Conservation (phyloP, 2,113 vertebrate species). For the Castor canadensis region DNA sequence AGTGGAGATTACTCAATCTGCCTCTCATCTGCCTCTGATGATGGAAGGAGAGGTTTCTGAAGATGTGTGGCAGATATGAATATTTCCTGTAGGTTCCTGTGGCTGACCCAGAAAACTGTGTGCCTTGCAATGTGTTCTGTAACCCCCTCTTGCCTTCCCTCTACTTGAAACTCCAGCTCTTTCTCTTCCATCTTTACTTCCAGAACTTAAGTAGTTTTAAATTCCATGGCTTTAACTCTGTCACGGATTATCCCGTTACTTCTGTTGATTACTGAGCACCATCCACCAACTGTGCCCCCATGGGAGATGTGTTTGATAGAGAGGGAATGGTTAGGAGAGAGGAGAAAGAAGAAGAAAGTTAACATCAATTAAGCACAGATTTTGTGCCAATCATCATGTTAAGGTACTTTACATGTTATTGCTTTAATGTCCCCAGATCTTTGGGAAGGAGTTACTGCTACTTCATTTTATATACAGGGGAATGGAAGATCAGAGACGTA, state of each 20-base stretch:
- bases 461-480: background rate
- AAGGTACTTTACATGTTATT: background rate
- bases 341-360: background rate
- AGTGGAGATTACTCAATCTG: background rate
- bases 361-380: background rate
- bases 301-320: background rate
- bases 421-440: background rate
- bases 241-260: background rate
- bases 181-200: background rate
- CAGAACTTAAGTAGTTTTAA: background rate
- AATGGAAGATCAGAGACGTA: background rate
- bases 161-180: background rate
- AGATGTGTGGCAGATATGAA: background rate
- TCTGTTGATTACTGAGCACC: background rate
- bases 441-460: background rate
- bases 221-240: background rate
- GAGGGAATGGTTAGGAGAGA: background rate
- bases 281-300: background rate
- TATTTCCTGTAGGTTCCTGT: background rate
- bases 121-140: background rate
- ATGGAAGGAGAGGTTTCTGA: background rate
- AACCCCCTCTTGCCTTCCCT: background rate
- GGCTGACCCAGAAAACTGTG: background rate
- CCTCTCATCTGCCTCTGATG: background rate
- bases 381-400: background rate